Evolutionary conservation across 2,797 vertebrate genomes (phyloP).

Genomic region (Perodicticus potto): DNA sequence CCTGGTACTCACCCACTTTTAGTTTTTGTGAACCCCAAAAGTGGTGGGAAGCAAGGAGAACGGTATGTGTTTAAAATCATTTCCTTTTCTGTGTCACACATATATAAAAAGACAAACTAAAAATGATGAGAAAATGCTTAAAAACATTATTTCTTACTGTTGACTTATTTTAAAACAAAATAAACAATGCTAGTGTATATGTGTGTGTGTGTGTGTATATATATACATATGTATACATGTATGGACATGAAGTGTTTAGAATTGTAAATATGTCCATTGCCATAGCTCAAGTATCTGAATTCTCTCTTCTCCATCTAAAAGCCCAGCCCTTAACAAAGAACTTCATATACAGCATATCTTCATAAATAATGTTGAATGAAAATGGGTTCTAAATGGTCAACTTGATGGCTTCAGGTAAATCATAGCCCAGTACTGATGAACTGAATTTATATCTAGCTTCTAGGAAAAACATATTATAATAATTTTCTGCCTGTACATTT

Average conservation of each 20-base stretch:
- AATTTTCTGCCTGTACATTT: background rate
- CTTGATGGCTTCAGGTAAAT: background rate
- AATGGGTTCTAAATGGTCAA: background rate
- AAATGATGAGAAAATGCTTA: background rate
- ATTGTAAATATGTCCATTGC: constrained; percentile 1
- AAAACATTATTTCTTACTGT: background rate
- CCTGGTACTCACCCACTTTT: constrained; percentile 96
- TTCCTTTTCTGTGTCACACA: background rate
- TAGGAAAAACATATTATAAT: constrained; percentile 6
- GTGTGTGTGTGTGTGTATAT: background rate
- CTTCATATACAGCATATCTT: background rate
- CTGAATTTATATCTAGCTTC: background rate
- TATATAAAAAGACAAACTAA: background rate
- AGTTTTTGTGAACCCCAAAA: constrained; percentile 98
- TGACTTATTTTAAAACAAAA: background rate
- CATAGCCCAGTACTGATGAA: background rate
- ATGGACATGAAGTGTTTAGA: background rate
- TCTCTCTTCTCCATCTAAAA: background rate
- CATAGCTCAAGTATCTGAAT: background rate
- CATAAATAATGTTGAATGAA: constrained; percentile 22
- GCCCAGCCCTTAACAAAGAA: background rate
- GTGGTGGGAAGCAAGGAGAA: constrained; percentile 97
- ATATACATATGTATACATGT: background rate
- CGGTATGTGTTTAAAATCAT: constrained; percentile 87
- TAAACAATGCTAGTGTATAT: background rate